These are phyloP conservation scores for Fragum fragum DNA, from an alignment of 2,888 invertebrate genomes.

Conservation along the genomic window DNA sequence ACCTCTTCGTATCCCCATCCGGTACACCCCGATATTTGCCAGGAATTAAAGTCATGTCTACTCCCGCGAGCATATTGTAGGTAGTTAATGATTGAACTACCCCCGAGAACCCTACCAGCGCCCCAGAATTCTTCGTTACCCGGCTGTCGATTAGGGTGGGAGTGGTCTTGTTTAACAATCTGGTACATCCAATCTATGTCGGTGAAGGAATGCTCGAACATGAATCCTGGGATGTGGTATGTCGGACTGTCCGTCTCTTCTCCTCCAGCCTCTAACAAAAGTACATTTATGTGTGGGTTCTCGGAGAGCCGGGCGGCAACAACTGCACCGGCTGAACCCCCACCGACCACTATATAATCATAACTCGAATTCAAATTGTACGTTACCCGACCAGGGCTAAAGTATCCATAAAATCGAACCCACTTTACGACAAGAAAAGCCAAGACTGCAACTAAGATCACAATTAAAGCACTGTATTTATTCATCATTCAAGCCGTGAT, in stretches of 20 bases:
- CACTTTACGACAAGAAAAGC: neutral
- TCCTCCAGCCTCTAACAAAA: slow-evolving; percentile 87
- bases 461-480: neutral
- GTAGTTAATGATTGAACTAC: slow-evolving; percentile 4
- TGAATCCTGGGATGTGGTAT: slow-evolving; percentile 85
- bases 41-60: slow-evolving; percentile 33
- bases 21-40: slow-evolving; percentile 31
- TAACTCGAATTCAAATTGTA: slow-evolving; percentile 8
- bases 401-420: slow-evolving; percentile 21
- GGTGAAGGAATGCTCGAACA: neutral
- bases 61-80: slow-evolving; percentile 34
- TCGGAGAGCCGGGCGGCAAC: slow-evolving; percentile 87
- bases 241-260: slow-evolving; percentile 85
- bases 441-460: neutral
- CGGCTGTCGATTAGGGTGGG: neutral
- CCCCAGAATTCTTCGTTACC: slow-evolving; percentile 20
- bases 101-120: slow-evolving; percentile 21
- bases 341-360: slow-evolving; percentile 83
- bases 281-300: slow-evolving; percentile 78
- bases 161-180: neutral
- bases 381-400: neutral
- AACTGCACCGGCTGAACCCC: slow-evolving; percentile 87
- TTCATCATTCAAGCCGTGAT: neutral
- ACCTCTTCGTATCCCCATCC: slow-evolving; percentile 47
- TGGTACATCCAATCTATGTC: slow-evolving; percentile 24